phyloP scores from a whole-genome alignment of 1,140 invertebrate species.

The Micrasema minimum region DNA sequence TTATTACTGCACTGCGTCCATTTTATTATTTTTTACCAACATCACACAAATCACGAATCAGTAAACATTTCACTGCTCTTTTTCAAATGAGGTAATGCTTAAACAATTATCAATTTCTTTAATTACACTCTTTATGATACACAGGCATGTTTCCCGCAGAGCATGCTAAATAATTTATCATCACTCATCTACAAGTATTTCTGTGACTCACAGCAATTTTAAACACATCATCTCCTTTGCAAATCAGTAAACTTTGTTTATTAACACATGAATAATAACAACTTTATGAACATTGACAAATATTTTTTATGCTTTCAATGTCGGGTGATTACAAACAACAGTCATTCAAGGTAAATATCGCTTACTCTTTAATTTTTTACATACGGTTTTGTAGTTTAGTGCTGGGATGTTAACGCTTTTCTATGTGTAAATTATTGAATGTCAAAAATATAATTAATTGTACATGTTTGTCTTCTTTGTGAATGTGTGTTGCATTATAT shows the following conservation, averaged over 20 bases:
- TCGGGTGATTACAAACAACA: conserved; percentile 53
- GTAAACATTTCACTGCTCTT: conserved; percentile 7
- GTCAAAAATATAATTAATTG: conserved; percentile 18
- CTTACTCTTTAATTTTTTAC: conserved; percentile 50
- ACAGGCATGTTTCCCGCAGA: conserved; percentile 10
- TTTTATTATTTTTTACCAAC: conserved; percentile 26
- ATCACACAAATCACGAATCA: conserved; percentile 27
- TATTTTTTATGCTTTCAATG: conserved; percentile 55
- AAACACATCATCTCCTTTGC: conserved; percentile 7
- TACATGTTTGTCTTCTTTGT: conserved; percentile 13
- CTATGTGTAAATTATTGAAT: conserved; percentile 29
- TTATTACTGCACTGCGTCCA: conserved; percentile 32
- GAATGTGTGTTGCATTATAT: conserved; percentile 20
- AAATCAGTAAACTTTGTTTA: conserved; percentile 3
- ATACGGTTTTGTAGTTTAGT: conserved; percentile 45
- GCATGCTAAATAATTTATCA: conserved; percentile 20
- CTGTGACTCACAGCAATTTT: not conserved
- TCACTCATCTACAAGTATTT: conserved; percentile 4
- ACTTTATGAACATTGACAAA: conserved; percentile 49
- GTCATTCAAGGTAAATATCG: conserved; percentile 54
- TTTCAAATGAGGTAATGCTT: conserved; percentile 5
- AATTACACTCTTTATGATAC: too few species aligned
- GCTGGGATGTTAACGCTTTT: conserved; percentile 46
- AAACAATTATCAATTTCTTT: not conserved
- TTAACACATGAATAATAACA: conserved; percentile 21